phyloP scores from a whole-genome alignment of 1,140 invertebrate genomes.

The Drepana arcuata region DNA sequence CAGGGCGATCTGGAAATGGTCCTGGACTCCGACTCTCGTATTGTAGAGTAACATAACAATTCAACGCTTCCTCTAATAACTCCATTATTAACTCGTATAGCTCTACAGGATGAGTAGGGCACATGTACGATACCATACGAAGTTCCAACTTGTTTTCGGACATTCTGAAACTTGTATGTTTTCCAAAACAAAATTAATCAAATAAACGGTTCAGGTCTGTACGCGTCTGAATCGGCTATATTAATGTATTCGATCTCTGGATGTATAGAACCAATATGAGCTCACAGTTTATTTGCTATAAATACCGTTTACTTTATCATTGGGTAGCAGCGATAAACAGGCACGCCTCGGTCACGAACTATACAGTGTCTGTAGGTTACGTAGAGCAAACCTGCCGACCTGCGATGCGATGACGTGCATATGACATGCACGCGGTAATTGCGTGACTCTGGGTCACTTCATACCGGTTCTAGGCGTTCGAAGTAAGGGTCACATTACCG shows the following conservation, averaged over 20 bases:
- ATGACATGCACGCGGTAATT: neutral
- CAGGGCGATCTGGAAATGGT: constrained; percentile 60
- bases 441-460: constrained; percentile 9
- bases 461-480: no score
- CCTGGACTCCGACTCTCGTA: constrained; percentile 74
- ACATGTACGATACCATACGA: constrained; percentile 74
- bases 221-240: no score
- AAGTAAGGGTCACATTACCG: no score
- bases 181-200: no score
- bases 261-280: no score
- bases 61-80: constrained; percentile 70
- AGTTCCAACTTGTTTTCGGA: constrained; percentile 45
- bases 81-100: constrained; percentile 73
- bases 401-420: constrained; percentile 2
- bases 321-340: constrained; percentile 14
- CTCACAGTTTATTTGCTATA: no score
- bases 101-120: constrained; percentile 75
- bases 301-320: no score
- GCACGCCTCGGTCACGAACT: constrained; percentile 15
- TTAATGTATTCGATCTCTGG: no score
- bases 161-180: no score
- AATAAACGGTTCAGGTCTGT: no score
- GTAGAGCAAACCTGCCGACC: constrained; percentile 6
- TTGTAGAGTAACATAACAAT: constrained; percentile 67
- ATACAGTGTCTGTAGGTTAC: constrained; percentile 9